Percentiles rank a stretch among this genome's conserved stretches.
phyloP scores from a whole-genome alignment of 2,113 vertebrate species.

The Sinocyclocheilus anshuiensis region DNA sequence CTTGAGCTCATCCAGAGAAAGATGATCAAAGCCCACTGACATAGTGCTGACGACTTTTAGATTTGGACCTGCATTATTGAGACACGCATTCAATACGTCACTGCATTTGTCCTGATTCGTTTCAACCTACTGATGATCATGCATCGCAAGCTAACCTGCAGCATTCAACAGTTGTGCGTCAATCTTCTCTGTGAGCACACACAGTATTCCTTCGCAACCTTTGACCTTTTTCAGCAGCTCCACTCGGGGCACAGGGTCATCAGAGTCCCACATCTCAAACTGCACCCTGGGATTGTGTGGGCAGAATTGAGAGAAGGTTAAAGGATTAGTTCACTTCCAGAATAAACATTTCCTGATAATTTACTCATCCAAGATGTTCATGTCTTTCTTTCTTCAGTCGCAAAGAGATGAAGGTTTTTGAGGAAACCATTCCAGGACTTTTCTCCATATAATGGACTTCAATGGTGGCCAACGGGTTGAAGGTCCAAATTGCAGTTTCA shows the following conservation, averaged over 20 bases:
- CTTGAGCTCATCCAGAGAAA: constrained; percentile 88
- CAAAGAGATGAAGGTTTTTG: too few relatives aligned
- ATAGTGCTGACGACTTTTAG: constrained; percentile 92
- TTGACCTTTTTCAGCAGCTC: constrained; percentile 74
- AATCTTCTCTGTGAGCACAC: constrained; percentile 77
- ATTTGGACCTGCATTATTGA: constrained; percentile 76
- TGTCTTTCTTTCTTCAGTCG: too few relatives aligned
- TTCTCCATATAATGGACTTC: too few relatives aligned
- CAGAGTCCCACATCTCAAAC: constrained; percentile 76
- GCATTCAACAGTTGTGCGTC: constrained; percentile 73
- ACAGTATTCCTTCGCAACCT: constrained; percentile 71
- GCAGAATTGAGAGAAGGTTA: not conserved
- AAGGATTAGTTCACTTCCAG: not conserved
- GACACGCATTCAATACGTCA: constrained; percentile 1
- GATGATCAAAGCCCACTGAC: constrained; percentile 94
- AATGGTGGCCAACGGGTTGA: too few relatives aligned
- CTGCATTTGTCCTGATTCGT: too few relatives aligned
- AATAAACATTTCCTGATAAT: too few relatives aligned
- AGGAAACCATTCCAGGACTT: too few relatives aligned
- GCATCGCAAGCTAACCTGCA: constrained; percentile 63
- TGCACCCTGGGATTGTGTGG: constrained; percentile 66
- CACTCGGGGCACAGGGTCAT: constrained; percentile 71
- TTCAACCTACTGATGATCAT: not conserved
- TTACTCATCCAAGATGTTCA: too few relatives aligned
- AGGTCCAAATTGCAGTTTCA: too few relatives aligned